Evolutionary conservation across 64 coral and sea anemone species (phyloP), one percentile per base, ranked within the genome.

Genomic region (Porites australiensis): DNA sequence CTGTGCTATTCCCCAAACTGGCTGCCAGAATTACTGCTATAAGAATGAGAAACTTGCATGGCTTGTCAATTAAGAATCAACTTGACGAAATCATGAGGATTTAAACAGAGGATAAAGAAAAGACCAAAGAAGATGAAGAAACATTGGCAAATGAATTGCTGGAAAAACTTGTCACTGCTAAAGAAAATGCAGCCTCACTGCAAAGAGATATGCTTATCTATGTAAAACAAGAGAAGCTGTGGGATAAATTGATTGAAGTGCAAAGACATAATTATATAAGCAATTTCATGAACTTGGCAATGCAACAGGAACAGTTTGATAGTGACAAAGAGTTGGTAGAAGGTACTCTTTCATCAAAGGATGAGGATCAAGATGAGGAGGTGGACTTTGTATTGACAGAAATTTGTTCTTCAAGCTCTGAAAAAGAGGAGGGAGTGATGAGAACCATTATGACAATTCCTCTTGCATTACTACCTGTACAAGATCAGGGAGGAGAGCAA

Each of bases 281-380:
- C 62, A 65, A 65, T 65, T 65, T 65, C 2, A 65, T 3, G 4
- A 65, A 65, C 62, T n/a, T 0, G 67, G 19, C 67, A 10, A 70
- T 21, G 67, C 67, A 44, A 70, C 22, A 70, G 23, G 67, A 70
- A 70, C 67, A 21, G 10, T 70, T 22, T 70, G 67, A 22, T 70
- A 55, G 53, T 61, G 13, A n/a, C 54, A 82, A 82, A 50, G 79
- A 62, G 19, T 62, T 62, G 50, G 79, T 86, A 86, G 64, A 70
- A 86, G 82, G 22, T 63, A 86, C 82, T 70, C 62, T 70, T 86
- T 86, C 82, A 86, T 86, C 82, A 86, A 64, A 86, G 23, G 44
- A 86, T 86, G 82, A 87, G 9, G 82, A 86, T 86, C 79, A 86
- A 70, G 82, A 86, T 70, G 44, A 86, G 62, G 82, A 12, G 82